These are phyloP conservation scores for Didymodactylos carnosus DNA, from an alignment of 2,888 invertebrate genomes.

Conservation along the genomic window DNA sequence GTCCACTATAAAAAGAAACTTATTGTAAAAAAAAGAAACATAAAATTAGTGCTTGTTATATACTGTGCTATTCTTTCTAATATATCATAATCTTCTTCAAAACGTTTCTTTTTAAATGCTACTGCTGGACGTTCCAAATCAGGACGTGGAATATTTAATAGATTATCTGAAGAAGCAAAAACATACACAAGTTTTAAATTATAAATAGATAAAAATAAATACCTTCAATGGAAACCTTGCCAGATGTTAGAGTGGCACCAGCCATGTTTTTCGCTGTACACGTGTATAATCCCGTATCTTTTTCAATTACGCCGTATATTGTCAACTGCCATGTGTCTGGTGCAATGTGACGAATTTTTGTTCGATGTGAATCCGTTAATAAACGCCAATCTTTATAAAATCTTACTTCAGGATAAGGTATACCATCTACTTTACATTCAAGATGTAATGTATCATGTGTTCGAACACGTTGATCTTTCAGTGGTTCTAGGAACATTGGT, in stretches of 20 bases:
- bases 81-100: slow-evolving; percentile 14
- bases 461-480: slow-evolving; percentile 55
- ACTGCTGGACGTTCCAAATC: background rate
- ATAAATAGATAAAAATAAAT: too few species aligned
- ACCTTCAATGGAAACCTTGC: slow-evolving; percentile 75
- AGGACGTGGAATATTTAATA: slow-evolving; percentile 11
- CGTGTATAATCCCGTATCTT: slow-evolving; percentile 81
- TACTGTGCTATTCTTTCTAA: slow-evolving; percentile 3
- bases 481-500: slow-evolving; percentile 65
- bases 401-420: slow-evolving; percentile 65
- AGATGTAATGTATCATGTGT: slow-evolving; percentile 44
- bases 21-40: background rate
- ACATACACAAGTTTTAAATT: too few species aligned
- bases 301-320: slow-evolving; percentile 62
- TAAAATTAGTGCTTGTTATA: background rate
- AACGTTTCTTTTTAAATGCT: slow-evolving; percentile 7
- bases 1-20: slow-evolving; percentile 4
- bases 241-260: slow-evolving; percentile 74
- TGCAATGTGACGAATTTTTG: slow-evolving; percentile 57
- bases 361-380: slow-evolving; percentile 60
- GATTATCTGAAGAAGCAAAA: too few species aligned
- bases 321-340: slow-evolving; percentile 62
- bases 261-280: slow-evolving; percentile 79
- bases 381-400: slow-evolving; percentile 88
- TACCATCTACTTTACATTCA: slow-evolving; percentile 64